Conservation (phyloP, 2,888 invertebrate genomes). For the Pristionchus fissidentatus region DNA sequence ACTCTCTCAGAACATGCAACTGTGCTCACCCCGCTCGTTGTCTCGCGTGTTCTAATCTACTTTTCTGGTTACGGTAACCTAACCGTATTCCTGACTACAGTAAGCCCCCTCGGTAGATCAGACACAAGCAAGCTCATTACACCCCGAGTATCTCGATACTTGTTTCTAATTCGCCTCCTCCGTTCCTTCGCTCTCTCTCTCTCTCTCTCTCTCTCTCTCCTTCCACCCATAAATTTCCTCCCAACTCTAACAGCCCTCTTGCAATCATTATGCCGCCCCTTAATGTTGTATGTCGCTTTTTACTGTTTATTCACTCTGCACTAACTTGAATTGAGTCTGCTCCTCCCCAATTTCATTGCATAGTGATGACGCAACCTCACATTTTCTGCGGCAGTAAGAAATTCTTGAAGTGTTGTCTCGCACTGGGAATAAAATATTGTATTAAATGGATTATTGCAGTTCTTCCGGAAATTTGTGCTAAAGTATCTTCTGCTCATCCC, state of each 20-base stretch:
- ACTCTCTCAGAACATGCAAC: conserved; percentile 12
- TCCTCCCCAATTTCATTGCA: not conserved
- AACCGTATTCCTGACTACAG: not conserved
- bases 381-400: too few species aligned
- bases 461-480: too few species aligned
- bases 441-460: too few species aligned
- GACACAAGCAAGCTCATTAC: not conserved
- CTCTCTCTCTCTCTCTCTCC: too few species aligned
- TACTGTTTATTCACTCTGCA: not conserved
- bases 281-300: not conserved
- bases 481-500: too few species aligned
- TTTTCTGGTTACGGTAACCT: not conserved
- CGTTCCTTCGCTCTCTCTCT: not conserved
- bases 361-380: too few species aligned
- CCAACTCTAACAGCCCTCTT: not conserved
- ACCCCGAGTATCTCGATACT: not conserved
- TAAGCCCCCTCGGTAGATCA: too few species aligned
- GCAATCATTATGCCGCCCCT: not conserved
- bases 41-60: too few species aligned
- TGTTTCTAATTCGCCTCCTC: not conserved
- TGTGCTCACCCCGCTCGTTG: not conserved
- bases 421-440: too few species aligned
- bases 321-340: not conserved
- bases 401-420: too few species aligned
- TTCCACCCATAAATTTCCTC: not conserved